These are phyloP conservation scores for Macrophya alboannulata DNA, from an alignment of 2,888 invertebrate species.

Conservation along the genomic window DNA sequence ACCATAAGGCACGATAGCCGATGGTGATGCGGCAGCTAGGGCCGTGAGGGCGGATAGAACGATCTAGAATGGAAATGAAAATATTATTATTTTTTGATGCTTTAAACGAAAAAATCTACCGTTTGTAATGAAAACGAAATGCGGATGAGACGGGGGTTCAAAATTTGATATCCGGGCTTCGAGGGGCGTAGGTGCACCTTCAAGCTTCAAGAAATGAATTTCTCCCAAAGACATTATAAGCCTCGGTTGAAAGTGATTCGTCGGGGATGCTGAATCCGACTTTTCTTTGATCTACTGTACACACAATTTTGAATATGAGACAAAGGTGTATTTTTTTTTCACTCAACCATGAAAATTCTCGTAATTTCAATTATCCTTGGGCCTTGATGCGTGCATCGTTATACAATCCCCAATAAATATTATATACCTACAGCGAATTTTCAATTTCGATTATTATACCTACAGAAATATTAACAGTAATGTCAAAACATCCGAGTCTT, in stretches of 20 bases:
- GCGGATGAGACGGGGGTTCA: background rate
- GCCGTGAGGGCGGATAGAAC: conserved; percentile 65
- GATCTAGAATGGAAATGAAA: conserved; percentile 63
- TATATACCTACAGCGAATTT: conserved; percentile 1
- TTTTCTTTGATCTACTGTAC: background rate
- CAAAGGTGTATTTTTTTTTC: background rate
- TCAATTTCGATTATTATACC: background rate
- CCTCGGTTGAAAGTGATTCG: background rate
- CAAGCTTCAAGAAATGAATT: background rate
- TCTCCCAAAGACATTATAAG: background rate
- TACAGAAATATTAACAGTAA: background rate
- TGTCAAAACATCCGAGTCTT: background rate
- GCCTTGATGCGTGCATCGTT: background rate
- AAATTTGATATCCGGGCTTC: background rate
- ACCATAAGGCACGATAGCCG: conserved; percentile 61
- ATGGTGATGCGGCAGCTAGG: conserved; percentile 64
- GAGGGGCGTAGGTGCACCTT: background rate
- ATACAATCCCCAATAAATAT: background rate
- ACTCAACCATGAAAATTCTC: background rate
- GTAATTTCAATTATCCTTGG: background rate
- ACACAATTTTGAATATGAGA: background rate
- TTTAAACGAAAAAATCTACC: background rate
- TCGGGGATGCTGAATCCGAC: background rate
- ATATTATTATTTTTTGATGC: background rate
- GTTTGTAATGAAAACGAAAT: background rate